phyloP scores from a whole-genome alignment of 2,888 invertebrate genomes.

The Hololepta plana region DNA sequence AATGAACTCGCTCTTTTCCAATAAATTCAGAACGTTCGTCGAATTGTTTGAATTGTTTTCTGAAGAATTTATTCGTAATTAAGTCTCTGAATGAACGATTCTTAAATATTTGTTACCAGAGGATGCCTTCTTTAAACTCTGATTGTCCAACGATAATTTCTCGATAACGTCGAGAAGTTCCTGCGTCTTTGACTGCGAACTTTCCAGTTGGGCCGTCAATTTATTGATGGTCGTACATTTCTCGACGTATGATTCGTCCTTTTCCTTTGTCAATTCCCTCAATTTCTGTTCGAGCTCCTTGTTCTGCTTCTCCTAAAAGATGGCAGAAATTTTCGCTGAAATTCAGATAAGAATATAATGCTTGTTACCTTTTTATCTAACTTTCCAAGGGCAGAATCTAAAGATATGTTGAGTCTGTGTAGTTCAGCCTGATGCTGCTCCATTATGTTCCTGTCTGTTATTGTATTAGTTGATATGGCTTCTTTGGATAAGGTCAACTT shows the following conservation, averaged over 20 bases:
- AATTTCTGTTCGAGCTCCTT: constrained; percentile 10
- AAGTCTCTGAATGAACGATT: too few relatives aligned
- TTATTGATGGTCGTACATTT: constrained; percentile 12
- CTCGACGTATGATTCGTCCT: constrained; percentile 11
- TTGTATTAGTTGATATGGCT: constrained; percentile 11
- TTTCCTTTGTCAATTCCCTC: constrained; percentile 8
- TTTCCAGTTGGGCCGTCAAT: constrained; percentile 11
- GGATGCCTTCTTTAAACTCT: constrained; percentile 9
- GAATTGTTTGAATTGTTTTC: too few relatives aligned
- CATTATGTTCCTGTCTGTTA: constrained; percentile 12
- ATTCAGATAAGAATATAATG: too few relatives aligned
- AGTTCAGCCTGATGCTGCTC: constrained; percentile 13
- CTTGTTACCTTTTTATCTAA: constrained; percentile 10
- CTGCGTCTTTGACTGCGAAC: constrained; percentile 11
- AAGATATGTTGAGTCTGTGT: constrained; percentile 10
- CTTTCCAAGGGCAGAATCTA: constrained; percentile 10
- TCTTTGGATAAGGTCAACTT: constrained; percentile 7
- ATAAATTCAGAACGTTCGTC: too few relatives aligned
- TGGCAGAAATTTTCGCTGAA: too few relatives aligned
- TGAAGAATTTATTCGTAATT: too few relatives aligned
- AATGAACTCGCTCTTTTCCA: constrained; percentile 11
- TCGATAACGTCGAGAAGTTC: constrained; percentile 11
- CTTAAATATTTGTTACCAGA: constrained; percentile 7
- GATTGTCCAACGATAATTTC: constrained; percentile 10
- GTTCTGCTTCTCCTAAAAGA: constrained; percentile 12